These are phyloP conservation scores for Gobionotothen gibberifrons DNA, from an alignment of 2,797 vertebrate species.

Conservation along the genomic window DNA sequence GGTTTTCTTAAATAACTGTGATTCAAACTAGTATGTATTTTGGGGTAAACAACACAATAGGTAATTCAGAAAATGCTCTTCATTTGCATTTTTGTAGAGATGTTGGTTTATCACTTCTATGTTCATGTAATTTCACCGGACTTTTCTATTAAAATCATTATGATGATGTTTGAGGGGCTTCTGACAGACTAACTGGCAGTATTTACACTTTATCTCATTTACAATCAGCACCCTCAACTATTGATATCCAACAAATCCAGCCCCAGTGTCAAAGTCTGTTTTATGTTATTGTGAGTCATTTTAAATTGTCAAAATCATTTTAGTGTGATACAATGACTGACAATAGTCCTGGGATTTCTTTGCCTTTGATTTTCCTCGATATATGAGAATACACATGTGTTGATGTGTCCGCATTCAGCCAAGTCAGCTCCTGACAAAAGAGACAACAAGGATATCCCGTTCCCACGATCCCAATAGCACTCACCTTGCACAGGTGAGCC, in stretches of 20 bases:
- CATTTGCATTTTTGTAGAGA: not conserved
- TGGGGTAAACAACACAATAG: not conserved
- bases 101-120: not conserved
- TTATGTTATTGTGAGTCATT: not conserved
- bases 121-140: not conserved
- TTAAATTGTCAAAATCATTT: not conserved
- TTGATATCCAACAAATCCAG: not conserved
- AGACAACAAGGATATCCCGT: slow-evolving; percentile 59
- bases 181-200: not conserved
- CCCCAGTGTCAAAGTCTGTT: not conserved
- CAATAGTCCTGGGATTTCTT: not conserved
- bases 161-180: not conserved
- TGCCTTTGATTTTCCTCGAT: slow-evolving; percentile 8
- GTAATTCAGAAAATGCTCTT: not conserved
- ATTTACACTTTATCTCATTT: not conserved
- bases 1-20: not conserved
- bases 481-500: slow-evolving; percentile 85
- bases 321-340: not conserved
- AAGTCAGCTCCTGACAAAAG: slow-evolving; percentile 38
- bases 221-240: not conserved
- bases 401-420: slow-evolving; percentile 11
- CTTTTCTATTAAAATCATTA: not conserved
- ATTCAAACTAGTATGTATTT: not conserved
- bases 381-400: slow-evolving; percentile 24
- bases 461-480: slow-evolving; percentile 67